These are phyloP conservation scores for Harpagoxenus sublaevis DNA, from an alignment of 2,888 invertebrate species.

Conservation along the genomic window DNA sequence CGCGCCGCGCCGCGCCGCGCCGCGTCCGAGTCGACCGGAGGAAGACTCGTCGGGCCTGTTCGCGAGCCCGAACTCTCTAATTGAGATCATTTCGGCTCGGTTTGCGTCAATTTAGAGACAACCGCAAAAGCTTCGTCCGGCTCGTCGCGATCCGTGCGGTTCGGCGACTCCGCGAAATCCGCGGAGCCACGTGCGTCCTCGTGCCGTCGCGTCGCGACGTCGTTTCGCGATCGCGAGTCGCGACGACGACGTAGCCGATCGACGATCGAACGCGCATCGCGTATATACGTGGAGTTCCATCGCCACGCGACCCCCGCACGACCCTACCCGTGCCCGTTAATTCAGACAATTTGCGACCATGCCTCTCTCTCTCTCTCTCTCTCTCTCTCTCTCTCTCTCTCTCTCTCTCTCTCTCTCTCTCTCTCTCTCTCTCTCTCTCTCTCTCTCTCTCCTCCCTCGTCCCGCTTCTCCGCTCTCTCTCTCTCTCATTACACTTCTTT, in stretches of 20 bases:
- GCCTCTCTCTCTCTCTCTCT: constrained; percentile 66
- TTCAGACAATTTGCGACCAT: constrained; percentile 83
- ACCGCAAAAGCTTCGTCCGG: constrained; percentile 70
- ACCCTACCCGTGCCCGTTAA: constrained; percentile 81
- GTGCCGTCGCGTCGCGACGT: neutral
- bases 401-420: constrained; percentile 59
- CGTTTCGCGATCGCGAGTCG: constrained; percentile 1
- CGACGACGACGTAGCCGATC: neutral
- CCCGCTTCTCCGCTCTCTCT: constrained; percentile 67
- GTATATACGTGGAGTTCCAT: constrained; percentile 74
- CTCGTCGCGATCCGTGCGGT: too few species aligned
- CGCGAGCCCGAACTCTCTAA: constrained; percentile 67
- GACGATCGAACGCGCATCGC: constrained; percentile 17
- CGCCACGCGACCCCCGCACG: constrained; percentile 71
- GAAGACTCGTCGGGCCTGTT: constrained; percentile 57
- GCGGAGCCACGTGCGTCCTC: neutral
- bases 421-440: constrained; percentile 59
- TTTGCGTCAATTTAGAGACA: constrained; percentile 75
- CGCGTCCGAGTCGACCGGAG: constrained; percentile 43
- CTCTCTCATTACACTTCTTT: constrained; percentile 69
- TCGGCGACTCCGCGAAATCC: neutral
- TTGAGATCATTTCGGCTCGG: constrained; percentile 75
- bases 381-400: constrained; percentile 67
- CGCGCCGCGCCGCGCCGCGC: neutral
- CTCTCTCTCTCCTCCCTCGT: constrained; percentile 49